A percentile compares a stretch with the other conserved stretches of the same genome.
Conservation (phyloP, 2,113 vertebrate species). For the Formicarius rufipectus region DNA sequence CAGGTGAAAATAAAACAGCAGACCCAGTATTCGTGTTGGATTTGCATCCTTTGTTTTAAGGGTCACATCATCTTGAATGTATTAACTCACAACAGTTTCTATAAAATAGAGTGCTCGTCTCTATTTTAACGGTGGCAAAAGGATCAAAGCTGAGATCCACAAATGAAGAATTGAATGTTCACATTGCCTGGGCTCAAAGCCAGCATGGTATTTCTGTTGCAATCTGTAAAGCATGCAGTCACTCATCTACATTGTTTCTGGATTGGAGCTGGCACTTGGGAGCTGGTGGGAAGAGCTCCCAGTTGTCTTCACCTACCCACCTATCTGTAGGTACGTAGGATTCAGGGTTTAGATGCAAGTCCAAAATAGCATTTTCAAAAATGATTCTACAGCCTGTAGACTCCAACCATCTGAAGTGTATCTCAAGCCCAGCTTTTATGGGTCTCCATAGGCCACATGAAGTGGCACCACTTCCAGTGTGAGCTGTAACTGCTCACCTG, state of each 20-base stretch:
- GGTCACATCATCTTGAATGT: not conserved
- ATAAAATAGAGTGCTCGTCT: not conserved
- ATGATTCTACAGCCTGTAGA: not conserved
- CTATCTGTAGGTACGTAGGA: conserved; percentile 6
- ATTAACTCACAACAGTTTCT: not conserved
- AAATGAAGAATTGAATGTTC: conserved; percentile 9
- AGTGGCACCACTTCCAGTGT: not conserved
- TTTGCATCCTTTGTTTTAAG: not conserved
- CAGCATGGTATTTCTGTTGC: conserved; percentile 19
- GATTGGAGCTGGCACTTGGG: conserved; percentile 16
- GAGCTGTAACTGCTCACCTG: not conserved
- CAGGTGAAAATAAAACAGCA: not conserved
- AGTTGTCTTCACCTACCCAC: conserved; percentile 59
- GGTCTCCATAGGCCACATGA: not conserved
- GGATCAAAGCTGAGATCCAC: not conserved
- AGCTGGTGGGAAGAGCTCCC: conserved; percentile 45
- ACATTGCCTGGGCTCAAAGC: not conserved
- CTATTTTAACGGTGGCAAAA: not conserved
- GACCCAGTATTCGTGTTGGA: not conserved
- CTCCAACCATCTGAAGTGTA: not conserved
- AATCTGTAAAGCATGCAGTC: conserved; percentile 33
- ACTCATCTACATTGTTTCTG: conserved; percentile 38
- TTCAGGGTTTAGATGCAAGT: not conserved
- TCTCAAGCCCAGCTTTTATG: not conserved
- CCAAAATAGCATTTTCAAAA: conserved; percentile 5